Evolutionary conservation across 2,888 invertebrate species (phyloP), one percentile per base, ranked within the genome.

Genomic region (Ectemnius continuus): DNA sequence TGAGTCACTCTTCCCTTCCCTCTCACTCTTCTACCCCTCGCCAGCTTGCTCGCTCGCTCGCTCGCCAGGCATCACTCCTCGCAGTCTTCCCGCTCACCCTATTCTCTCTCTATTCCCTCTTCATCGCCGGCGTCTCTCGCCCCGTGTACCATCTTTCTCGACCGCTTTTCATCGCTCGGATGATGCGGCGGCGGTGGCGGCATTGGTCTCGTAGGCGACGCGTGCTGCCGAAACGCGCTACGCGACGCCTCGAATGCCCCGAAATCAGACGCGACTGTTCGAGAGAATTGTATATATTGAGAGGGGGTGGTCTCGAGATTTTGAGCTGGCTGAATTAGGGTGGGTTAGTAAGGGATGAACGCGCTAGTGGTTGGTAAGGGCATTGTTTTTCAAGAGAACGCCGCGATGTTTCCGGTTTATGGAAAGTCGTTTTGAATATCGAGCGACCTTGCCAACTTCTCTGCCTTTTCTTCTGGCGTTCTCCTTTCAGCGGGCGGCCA

Each of bases 31-130:
- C n/a, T 6, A 3, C n/a, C 3, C 47, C 13, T 47, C 47, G 1
- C 2, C 2, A 2, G 1, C 70, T 45, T 63, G 48, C 66, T 67
- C 47, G 1, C 52, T 52, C 52, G 3, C 16, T 16, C 52, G 4
- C n/a, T 52, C 52, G 1, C 1, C 2, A 2, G 14, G 5, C 16
- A 52, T 52, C 52, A 1, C 13, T 52, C 52, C 23, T 23, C 23
- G 23, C 23, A 23, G 23, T 23, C 23, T 23, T 52, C 52, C 13
- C 52, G 52, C 16, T 52, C 52, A 13, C 16, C n/a, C 52, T 52
- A 14, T 52, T 52, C 71, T 46, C 65, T 60, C 66, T 67, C 52
- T 67, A 48, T 59, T 56, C 61, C 61, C 61, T 61, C 57, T 61
- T 48, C 57, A 56, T 61, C 57, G 57, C 20, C 45, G 14, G 47